Evolutionary conservation across 2,797 vertebrate species (phyloP).

Genomic region (Chiloscyllium punctatum): DNA sequence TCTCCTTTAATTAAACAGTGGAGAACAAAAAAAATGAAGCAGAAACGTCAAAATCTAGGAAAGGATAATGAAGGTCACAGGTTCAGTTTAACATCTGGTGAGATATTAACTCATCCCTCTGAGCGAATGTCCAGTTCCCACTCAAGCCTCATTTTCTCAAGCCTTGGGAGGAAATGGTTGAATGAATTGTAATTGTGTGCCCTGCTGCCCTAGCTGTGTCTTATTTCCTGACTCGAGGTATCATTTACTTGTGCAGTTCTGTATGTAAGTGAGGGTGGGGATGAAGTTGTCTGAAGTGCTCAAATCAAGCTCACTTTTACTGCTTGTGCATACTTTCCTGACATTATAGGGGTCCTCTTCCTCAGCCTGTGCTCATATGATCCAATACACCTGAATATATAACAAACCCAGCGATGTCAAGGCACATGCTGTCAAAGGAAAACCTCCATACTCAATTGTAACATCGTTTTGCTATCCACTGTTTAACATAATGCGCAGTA

Average conservation of each 20-base stretch:
- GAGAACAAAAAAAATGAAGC: neutral
- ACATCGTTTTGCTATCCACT: neutral
- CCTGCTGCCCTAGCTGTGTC: conserved; percentile 52
- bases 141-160: conserved; percentile 53
- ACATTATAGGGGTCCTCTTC: neutral
- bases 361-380: neutral
- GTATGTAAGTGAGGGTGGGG: neutral
- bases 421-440: neutral
- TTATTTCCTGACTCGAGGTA: conserved; percentile 45
- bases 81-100: neutral
- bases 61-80: conserved; percentile 6
- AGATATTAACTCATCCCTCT: conserved; percentile 45
- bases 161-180: conserved; percentile 50
- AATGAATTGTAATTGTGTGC: conserved; percentile 59
- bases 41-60: neutral
- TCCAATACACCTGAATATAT: neutral
- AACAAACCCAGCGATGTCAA: neutral
- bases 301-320: neutral
- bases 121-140: conserved; percentile 49
- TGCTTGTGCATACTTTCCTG: neutral
- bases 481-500: neutral
- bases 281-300: neutral
- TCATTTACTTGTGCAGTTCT: neutral
- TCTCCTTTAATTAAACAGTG: neutral
- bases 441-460: neutral